These are phyloP conservation scores for Simalia tracyae DNA, from an alignment of 2,797 vertebrate species.

Conservation along the genomic window DNA sequence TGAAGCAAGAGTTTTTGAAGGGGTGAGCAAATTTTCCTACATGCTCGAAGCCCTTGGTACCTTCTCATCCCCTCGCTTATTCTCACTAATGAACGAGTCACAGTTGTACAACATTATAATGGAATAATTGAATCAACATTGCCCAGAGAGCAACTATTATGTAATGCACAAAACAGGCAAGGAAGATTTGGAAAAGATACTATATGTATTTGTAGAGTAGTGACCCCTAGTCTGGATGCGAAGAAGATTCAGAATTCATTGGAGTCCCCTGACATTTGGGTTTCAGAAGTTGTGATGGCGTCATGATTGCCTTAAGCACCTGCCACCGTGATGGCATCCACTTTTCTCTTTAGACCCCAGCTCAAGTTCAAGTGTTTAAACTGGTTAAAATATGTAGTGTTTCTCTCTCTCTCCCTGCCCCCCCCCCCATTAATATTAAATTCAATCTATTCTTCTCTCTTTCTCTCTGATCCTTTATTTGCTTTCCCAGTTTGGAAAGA, in stretches of 20 bases:
- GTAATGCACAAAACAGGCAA: neutral
- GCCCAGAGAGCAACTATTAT: neutral
- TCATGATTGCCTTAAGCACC: neutral
- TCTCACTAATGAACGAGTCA: constrained; percentile 58
- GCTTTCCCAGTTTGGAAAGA: too few relatives aligned
- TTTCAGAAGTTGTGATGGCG: neutral
- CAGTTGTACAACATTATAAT: constrained; percentile 49
- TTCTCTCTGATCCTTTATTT: too few relatives aligned
- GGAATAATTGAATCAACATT: constrained; percentile 49
- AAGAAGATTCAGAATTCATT: neutral
- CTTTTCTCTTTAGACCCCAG: neutral
- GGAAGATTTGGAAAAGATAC: neutral
- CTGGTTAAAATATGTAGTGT: neutral
- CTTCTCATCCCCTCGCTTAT: constrained; percentile 46
- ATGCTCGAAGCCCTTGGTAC: constrained; percentile 45
- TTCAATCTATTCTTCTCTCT: too few relatives aligned
- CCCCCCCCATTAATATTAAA: neutral
- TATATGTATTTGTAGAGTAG: neutral
- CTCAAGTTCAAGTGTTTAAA: neutral
- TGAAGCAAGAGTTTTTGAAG: constrained; percentile 54
- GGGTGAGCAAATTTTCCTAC: constrained; percentile 56
- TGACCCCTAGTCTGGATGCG: neutral
- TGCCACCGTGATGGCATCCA: neutral
- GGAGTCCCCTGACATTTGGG: neutral
- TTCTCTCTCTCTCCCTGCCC: neutral